phyloP scores from a whole-genome alignment of 2,888 invertebrate genomes.

The Eupithecia pulchellata region DNA sequence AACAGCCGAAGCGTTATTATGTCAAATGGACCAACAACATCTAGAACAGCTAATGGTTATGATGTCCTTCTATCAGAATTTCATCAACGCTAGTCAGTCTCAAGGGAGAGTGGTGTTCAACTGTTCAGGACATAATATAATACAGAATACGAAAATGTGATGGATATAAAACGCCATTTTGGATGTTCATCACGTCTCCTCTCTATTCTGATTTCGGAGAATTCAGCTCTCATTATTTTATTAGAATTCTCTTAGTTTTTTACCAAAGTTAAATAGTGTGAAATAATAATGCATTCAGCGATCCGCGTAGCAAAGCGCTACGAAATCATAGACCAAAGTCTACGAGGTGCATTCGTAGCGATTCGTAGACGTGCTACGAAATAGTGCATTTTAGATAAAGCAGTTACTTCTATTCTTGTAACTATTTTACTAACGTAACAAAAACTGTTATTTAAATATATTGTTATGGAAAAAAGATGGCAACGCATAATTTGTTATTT shows the following conservation, averaged over 20 bases:
- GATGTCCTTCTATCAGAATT: background rate
- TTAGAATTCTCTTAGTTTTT: background rate
- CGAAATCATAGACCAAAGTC: slow-evolving; percentile 39
- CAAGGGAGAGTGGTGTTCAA: too few relatives aligned
- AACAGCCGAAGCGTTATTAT: too few relatives aligned
- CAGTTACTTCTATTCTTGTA: background rate
- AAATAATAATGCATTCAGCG: background rate
- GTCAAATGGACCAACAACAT: background rate
- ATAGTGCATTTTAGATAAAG: slow-evolving; percentile 30
- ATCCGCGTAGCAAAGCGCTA: slow-evolving; percentile 25
- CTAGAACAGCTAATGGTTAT: background rate
- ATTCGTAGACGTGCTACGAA: slow-evolving; percentile 35
- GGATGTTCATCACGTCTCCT: background rate
- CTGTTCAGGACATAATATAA: background rate
- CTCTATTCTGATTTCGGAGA: background rate
- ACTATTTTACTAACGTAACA: too few relatives aligned
- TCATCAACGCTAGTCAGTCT: too few relatives aligned
- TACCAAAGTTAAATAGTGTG: background rate
- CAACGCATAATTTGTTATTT: background rate
- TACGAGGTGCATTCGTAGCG: slow-evolving; percentile 44
- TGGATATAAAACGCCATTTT: background rate
- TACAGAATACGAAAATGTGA: background rate
- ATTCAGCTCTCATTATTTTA: background rate
- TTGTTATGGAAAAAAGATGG: background rate
- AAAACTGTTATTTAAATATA: background rate